Evolutionary conservation across 2,888 invertebrate genomes (phyloP).

Genomic region (Drosophila conformis): DNA sequence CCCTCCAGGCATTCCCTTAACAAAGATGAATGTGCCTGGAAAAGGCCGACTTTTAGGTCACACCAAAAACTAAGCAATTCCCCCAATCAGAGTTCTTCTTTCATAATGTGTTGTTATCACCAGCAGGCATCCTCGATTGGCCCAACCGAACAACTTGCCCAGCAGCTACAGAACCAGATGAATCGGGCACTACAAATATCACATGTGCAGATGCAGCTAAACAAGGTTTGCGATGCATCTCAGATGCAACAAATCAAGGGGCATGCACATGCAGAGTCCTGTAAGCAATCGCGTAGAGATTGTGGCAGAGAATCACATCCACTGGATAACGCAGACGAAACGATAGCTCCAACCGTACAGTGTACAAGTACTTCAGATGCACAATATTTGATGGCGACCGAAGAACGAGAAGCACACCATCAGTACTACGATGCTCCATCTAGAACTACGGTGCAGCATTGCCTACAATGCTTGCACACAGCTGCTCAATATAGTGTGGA

Average conservation of each 20-base stretch:
- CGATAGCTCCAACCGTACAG: not conserved
- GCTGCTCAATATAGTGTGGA: not conserved
- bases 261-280: not conserved
- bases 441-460: not conserved
- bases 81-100: not conserved
- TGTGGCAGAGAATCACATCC: not conserved
- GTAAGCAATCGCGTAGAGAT: not conserved
- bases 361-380: not conserved
- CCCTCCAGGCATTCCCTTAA: not conserved
- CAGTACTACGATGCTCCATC: not conserved
- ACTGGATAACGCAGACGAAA: not conserved
- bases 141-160: slow-evolving; percentile 57
- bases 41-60: not conserved
- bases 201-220: slow-evolving; percentile 54
- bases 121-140: slow-evolving; percentile 7
- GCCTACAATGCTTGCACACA: not conserved
- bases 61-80: not conserved
- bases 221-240: slow-evolving; percentile 27
- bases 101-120: slow-evolving; percentile 1
- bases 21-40: not conserved
- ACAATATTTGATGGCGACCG: not conserved
- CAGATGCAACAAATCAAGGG: slow-evolving; percentile 10
- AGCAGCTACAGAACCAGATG: slow-evolving; percentile 63
- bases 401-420: not conserved
- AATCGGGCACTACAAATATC: slow-evolving; percentile 58